These are phyloP conservation scores for Capromys pilorides DNA, from an alignment of 2,797 vertebrate species.

Conservation along the genomic window DNA sequence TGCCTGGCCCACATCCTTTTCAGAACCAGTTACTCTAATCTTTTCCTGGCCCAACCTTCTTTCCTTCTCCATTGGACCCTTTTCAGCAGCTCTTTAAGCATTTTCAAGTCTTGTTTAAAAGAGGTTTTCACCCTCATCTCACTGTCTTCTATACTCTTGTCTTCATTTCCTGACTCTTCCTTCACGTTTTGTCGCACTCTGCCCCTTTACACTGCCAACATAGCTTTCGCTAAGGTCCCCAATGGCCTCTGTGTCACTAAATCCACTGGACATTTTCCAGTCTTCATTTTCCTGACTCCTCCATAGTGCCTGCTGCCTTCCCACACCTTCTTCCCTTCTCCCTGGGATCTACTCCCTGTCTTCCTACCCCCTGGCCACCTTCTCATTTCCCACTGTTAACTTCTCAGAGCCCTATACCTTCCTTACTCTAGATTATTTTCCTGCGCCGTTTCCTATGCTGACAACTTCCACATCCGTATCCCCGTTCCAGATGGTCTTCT, in stretches of 20 bases:
- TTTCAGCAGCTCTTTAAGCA: background rate
- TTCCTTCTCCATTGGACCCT: background rate
- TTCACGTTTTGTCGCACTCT: background rate
- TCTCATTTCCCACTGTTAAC: background rate
- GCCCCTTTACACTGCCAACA: background rate
- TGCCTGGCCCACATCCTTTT: background rate
- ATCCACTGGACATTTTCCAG: background rate
- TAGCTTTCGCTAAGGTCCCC: background rate
- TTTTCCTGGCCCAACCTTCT: background rate
- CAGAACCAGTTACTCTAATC: background rate
- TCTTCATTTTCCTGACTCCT: background rate
- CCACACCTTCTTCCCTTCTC: background rate
- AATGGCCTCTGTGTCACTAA: background rate
- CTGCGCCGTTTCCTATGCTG: background rate
- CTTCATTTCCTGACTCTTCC: background rate
- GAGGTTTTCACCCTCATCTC: background rate
- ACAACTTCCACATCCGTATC: background rate
- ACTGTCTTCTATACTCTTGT: background rate
- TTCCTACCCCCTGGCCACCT: background rate
- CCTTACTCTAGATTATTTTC: background rate
- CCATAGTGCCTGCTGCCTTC: background rate
- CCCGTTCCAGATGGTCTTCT: background rate
- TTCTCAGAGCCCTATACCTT: background rate
- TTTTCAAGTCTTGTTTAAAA: background rate
- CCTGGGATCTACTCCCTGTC: background rate